Base-by-base conservation (phyloP, 2,797 vertebrate species). In the Phrynocephalus forsythii region DNA sequence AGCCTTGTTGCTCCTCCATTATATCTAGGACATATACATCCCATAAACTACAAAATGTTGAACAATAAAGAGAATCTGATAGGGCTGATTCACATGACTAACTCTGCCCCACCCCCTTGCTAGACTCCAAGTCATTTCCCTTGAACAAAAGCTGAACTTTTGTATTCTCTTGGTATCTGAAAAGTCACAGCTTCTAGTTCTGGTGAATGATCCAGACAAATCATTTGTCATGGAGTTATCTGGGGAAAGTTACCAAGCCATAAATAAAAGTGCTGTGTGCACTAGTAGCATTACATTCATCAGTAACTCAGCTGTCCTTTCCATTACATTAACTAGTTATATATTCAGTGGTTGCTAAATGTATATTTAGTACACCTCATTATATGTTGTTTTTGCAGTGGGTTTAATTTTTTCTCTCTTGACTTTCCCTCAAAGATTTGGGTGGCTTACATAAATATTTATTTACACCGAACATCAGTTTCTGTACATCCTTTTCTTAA, bases 381-480 rank as follows among this genome's bases (percentile, higher is more conserved):
- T 20, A 48, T 63, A 22, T 38, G 26, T 73, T 73, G 20, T 83
- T 83, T 77, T 13, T 8, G 26, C 24, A 33, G 26, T 56, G 30
- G n/a, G 63, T 72, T 72, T 24, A 33, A 3, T 56, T 56, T 18
- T 80, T 38, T 69, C 9, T 15, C 24, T n/a, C 26, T 38, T 87
- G 26, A 11, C 20, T 28, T 56, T 13, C 28, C 48, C 28, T 63
- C 16, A 44, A 63, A 63, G 28, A 30, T 15, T 33, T 86, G 76
- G 11, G 82, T 28, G 20, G 48, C 77, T 78, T 84, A 60, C 33
- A 50, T 63, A 88, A 79, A 84, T 63, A 79, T 84, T 48, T 68
- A 16, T 88, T 92, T 87, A 87, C 79, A 79, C 77, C 50, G 60
- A 90, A 94, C 91, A 92, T 87, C 88, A 81, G 89, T 86, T 91